Evolutionary conservation across 2,888 invertebrate genomes (phyloP).

Genomic region (Carabus problematicus): DNA sequence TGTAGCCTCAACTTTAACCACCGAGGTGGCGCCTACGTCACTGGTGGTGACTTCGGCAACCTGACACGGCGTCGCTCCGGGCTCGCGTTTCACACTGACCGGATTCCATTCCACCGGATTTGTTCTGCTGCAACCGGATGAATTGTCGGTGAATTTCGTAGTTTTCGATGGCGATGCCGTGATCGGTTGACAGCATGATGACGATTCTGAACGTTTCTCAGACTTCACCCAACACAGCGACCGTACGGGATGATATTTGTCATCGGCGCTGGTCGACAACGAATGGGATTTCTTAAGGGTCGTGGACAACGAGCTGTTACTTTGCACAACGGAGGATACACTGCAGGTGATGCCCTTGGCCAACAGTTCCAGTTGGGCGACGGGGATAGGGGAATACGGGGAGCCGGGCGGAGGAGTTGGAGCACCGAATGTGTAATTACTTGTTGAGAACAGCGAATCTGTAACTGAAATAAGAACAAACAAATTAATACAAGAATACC

Average conservation of each 20-base stretch:
- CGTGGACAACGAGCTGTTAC: conserved; percentile 50
- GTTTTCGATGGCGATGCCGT: conserved; percentile 24
- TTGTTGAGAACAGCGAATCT: conserved; percentile 72
- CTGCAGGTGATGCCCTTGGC: conserved; percentile 54
- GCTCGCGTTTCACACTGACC: conserved; percentile 73
- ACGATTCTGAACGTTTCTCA: neutral
- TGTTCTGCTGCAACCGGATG: conserved; percentile 71
- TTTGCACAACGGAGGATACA: conserved; percentile 50
- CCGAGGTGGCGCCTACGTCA: conserved; percentile 57
- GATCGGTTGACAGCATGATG: conserved; percentile 3
- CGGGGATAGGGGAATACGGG: conserved; percentile 72
- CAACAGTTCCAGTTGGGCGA: conserved; percentile 71
- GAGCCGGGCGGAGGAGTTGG: conserved; percentile 71
- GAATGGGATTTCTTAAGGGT: conserved; percentile 50
- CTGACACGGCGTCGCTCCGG: conserved; percentile 65
- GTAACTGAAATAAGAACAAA: conserved; percentile 60
- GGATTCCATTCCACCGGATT: conserved; percentile 72
- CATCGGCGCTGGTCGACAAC: neutral
- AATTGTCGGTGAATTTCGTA: neutral
- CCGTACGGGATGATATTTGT: neutral
- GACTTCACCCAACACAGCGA: neutral
- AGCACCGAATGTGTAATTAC: conserved; percentile 69
- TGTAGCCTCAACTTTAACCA: conserved; percentile 71
- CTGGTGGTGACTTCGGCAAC: conserved; percentile 66
- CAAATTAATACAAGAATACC: conserved; percentile 37